These are phyloP conservation scores for Hoplostethus atlanticus DNA, from an alignment of 2,797 vertebrate genomes.

Conservation along the genomic window DNA sequence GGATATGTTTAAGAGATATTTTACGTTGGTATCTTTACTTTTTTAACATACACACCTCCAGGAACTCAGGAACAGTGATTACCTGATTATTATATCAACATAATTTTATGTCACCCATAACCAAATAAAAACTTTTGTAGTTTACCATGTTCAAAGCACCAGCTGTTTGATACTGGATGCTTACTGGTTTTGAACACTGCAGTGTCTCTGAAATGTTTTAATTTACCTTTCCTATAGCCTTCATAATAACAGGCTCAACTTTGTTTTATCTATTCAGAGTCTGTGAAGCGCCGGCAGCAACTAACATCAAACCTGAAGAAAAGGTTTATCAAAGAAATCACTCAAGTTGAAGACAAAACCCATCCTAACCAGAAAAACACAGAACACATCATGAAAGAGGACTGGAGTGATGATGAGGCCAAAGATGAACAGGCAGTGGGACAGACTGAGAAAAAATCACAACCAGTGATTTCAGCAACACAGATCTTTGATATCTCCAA, in stretches of 20 bases:
- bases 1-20: too few relatives aligned
- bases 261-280: conserved; percentile 39
- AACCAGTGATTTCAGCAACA: background rate
- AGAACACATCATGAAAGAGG: conserved; percentile 49
- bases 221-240: background rate
- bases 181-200: background rate
- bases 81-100: too few relatives aligned
- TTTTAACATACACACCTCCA: too few relatives aligned
- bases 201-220: background rate
- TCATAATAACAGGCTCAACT: background rate
- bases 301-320: background rate
- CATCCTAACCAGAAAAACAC: conserved; percentile 43
- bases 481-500: conserved; percentile 33
- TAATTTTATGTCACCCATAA: too few relatives aligned
- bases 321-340: rapidly evolving
- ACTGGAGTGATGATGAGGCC: background rate
- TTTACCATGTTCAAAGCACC: too few relatives aligned
- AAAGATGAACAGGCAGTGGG: background rate
- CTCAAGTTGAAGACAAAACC: rapidly evolving
- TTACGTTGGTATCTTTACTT: too few relatives aligned
- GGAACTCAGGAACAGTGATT: too few relatives aligned
- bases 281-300: rapidly evolving
- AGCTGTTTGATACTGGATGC: background rate
- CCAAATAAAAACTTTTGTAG: background rate
- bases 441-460: rapidly evolving